Evolutionary conservation across 2,113 vertebrate species (phyloP).

Genomic region (Erythrocebus patas): DNA sequence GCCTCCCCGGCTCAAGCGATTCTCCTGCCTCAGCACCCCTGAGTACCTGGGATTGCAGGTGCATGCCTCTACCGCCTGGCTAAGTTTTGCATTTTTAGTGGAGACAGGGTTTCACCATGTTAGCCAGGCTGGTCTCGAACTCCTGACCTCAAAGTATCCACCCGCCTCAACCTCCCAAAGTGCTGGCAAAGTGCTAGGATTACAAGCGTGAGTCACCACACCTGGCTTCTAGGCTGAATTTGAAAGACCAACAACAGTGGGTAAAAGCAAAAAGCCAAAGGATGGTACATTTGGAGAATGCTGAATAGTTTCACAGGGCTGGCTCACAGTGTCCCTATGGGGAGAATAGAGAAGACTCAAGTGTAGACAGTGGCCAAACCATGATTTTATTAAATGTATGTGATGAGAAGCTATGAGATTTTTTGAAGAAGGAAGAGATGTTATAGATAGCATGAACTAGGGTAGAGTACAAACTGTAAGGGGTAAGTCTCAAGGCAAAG

Average conservation of each 20-base stretch:
- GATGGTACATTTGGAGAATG: neutral
- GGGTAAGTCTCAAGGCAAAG: neutral
- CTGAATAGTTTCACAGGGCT: neutral
- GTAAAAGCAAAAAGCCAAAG: neutral
- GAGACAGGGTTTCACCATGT: too few species aligned
- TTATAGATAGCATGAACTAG: neutral
- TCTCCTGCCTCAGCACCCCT: neutral
- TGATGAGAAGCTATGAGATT: neutral
- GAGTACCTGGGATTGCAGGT: neutral
- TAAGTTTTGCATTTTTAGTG: neutral
- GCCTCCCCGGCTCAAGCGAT: neutral
- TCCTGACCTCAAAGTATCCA: too few species aligned
- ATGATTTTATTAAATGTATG: neutral
- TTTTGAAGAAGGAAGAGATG: neutral
- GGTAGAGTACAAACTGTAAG: neutral
- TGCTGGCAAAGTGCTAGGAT: too few species aligned
- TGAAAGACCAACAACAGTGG: neutral
- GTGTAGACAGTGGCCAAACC: neutral
- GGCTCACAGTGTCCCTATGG: neutral
- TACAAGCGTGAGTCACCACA: too few species aligned
- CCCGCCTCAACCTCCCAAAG: too few species aligned
- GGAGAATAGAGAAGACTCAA: neutral
- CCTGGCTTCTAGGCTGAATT: neutral
- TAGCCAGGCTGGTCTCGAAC: too few species aligned
- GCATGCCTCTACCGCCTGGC: neutral